A percentile compares a stretch with the other conserved stretches of the same genome.
These are phyloP conservation scores for Orthosia incerta DNA, from an alignment of 2,888 invertebrate species.

Conservation along the genomic window DNA sequence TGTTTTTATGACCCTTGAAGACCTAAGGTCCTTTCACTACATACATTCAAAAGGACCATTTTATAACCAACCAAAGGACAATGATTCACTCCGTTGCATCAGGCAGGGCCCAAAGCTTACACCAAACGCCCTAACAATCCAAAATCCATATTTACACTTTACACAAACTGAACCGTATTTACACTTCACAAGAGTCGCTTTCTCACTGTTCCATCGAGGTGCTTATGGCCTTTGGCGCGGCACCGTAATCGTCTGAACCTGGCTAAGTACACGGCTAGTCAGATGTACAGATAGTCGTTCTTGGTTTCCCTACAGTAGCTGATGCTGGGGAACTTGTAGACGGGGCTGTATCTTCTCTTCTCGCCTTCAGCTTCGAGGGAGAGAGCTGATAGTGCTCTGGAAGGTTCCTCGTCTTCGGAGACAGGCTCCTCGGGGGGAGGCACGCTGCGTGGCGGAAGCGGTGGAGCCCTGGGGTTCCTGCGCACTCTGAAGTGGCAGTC, in stretches of 20 bases:
- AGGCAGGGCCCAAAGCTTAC: conserved; percentile 68
- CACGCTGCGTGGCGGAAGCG: conserved; percentile 92
- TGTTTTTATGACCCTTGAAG: background rate
- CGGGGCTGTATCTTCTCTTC: conserved; percentile 86
- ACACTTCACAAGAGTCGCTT: conserved; percentile 82
- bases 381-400: conserved; percentile 85
- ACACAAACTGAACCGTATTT: conserved; percentile 77
- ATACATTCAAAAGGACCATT: background rate
- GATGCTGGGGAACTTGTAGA: conserved; percentile 89
- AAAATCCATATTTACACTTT: conserved; percentile 82
- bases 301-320: conserved; percentile 86
- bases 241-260: conserved; percentile 68
- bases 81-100: conserved; percentile 30
- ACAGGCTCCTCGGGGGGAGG: conserved; percentile 78
- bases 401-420: conserved; percentile 81
- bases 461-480: conserved; percentile 95
- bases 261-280: conserved; percentile 77
- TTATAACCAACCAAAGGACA: background rate
- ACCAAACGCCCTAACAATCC: conserved; percentile 69
- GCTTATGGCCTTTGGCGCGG: conserved; percentile 68
- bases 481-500: conserved; percentile 96
- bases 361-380: conserved; percentile 86
- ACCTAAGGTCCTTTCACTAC: background rate
- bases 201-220: conserved; percentile 71
- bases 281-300: conserved; percentile 88